These are phyloP conservation scores for Bombyx huttoni DNA, from an alignment of 2,888 invertebrate species.

Conservation along the genomic window DNA sequence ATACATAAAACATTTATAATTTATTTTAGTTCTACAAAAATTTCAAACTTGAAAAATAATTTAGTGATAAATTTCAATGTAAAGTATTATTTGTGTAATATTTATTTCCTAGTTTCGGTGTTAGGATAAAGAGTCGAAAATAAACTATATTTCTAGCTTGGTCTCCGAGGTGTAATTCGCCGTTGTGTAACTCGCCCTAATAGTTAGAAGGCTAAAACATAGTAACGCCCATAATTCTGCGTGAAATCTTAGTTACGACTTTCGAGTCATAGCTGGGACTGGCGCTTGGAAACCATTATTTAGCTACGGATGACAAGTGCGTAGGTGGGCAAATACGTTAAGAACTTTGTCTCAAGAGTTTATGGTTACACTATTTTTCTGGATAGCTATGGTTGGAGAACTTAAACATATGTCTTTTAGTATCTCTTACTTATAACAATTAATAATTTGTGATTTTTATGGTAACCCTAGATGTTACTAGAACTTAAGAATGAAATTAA, in stretches of 20 bases:
- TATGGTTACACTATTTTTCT: background rate
- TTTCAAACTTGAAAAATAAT: too few species aligned
- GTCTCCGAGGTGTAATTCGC: background rate
- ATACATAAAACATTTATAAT: too few species aligned
- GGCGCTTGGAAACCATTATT: constrained; percentile 4
- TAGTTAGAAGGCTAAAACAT: constrained; percentile 1
- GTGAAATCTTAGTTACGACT: constrained; percentile 6
- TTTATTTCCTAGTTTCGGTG: too few species aligned
- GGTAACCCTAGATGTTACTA: too few species aligned
- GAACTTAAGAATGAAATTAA: too few species aligned
- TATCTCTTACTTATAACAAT: background rate
- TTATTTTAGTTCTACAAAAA: too few species aligned
- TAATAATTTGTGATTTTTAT: too few species aligned
- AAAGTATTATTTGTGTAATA: too few species aligned
- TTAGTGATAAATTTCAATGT: too few species aligned
- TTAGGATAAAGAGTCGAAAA: background rate
- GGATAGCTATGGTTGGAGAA: background rate
- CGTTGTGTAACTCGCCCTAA: constrained; percentile 1
- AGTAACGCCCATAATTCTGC: constrained; percentile 2
- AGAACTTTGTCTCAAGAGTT: background rate
- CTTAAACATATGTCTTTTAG: background rate
- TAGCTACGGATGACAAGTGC: constrained; percentile 3
- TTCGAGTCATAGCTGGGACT: constrained; percentile 4
- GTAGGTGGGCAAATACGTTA: constrained; percentile 4
- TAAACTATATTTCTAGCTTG: background rate